phyloP scores from a whole-genome alignment of 1,140 invertebrate genomes.

The Drosophila lacteicornis region DNA sequence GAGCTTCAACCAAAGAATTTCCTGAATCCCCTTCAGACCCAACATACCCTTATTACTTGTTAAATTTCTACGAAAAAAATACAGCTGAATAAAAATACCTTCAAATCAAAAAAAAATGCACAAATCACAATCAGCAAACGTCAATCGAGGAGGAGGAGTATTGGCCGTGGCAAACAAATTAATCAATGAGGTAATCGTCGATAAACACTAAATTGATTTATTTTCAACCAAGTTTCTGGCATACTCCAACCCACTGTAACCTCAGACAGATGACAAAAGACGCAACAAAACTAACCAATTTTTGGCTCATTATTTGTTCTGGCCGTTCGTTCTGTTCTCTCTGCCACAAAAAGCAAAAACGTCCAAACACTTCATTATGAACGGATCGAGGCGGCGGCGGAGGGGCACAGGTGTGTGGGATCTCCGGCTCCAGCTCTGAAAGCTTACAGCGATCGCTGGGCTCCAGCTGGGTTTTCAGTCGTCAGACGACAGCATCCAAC shows the following conservation, averaged over 20 bases:
- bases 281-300: conserved; percentile 58
- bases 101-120: conserved; percentile 31
- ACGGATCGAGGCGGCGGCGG: conserved; percentile 13
- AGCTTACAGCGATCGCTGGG: conserved; percentile 73
- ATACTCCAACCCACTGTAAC: conserved; percentile 30
- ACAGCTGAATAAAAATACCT: conserved; percentile 28
- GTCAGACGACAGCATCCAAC: conserved; percentile 77
- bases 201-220: conserved; percentile 27
- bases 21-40: not conserved
- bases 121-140: conserved; percentile 1
- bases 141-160: conserved; percentile 1
- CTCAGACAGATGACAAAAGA: conserved; percentile 45
- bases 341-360: conserved; percentile 44
- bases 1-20: not conserved
- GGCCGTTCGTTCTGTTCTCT: conserved; percentile 31
- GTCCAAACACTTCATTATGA: conserved; percentile 64
- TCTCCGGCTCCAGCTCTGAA: conserved; percentile 33
- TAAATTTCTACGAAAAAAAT: conserved; percentile 13
- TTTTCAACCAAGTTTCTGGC: conserved; percentile 3
- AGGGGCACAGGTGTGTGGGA: conserved; percentile 20
- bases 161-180: conserved; percentile 45
- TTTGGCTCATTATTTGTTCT: conserved; percentile 70
- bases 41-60: not conserved
- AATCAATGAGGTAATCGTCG: conserved; percentile 70
- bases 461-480: conserved; percentile 54